These are phyloP conservation scores for Columba guinea DNA, from an alignment of 2,797 vertebrate species.

Conservation along the genomic window DNA sequence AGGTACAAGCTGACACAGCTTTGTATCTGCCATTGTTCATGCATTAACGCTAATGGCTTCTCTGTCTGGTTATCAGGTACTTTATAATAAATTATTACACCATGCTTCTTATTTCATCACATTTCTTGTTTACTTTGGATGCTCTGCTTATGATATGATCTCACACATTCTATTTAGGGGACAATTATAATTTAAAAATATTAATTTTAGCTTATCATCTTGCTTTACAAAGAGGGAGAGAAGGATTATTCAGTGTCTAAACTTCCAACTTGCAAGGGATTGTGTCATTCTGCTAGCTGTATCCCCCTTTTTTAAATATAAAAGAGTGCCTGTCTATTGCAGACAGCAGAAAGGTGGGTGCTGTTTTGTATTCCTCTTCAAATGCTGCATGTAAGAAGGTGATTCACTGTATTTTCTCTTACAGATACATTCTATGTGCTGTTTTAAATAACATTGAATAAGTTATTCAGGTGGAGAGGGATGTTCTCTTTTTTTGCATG, in stretches of 20 bases:
- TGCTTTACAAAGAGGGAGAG: neutral
- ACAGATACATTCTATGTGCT: neutral
- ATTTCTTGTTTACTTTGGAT: neutral
- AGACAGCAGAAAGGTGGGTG: neutral
- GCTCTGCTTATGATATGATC: neutral
- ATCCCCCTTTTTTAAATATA: neutral
- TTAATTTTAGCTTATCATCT: neutral
- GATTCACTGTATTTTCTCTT: neutral
- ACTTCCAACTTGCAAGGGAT: neutral
- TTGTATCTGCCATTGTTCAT: neutral
- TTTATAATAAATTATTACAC: neutral
- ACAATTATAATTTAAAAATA: neutral
- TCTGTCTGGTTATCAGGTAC: neutral
- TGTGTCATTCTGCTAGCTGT: neutral
- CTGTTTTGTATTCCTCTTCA: neutral
- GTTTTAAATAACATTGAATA: neutral
- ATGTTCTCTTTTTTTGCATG: neutral
- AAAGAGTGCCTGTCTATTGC: neutral
- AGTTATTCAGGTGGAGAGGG: neutral
- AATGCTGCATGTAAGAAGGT: neutral
- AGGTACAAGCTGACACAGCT: neutral
- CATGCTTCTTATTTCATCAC: neutral
- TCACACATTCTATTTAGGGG: neutral
- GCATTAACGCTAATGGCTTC: neutral
- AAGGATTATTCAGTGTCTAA: neutral